Conservation (phyloP, 2,797 vertebrate species). For the Darevskia mixta region DNA sequence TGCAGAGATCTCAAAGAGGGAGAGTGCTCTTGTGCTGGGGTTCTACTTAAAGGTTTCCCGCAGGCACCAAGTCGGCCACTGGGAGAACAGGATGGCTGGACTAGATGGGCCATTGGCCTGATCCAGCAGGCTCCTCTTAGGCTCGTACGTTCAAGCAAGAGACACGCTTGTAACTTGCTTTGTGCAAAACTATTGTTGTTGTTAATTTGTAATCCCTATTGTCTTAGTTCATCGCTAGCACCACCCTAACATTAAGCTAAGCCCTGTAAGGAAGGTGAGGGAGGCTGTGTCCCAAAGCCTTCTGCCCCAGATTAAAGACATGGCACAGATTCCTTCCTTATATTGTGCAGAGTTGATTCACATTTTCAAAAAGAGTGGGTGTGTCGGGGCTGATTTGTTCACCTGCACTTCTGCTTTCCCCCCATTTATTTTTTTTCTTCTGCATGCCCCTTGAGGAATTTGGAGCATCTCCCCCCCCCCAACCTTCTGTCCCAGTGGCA, state of each 20-base stretch:
- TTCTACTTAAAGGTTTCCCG: no score
- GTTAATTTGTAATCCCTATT: not conserved
- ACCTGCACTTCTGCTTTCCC: not conserved
- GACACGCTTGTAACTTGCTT: not conserved
- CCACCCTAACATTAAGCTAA: not conserved
- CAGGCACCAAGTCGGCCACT: no score
- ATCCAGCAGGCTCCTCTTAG: no score
- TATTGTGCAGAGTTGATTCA: not conserved
- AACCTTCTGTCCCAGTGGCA: no score
- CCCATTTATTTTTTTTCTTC: not conserved
- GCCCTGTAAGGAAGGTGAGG: not conserved
- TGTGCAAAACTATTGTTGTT: not conserved
- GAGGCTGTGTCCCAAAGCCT: not conserved
- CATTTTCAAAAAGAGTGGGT: not conserved
- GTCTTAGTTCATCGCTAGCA: not conserved
- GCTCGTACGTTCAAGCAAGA: not conserved
- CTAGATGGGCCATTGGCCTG: no score
- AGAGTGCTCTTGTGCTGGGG: no score
- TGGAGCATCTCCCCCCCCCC: not conserved
- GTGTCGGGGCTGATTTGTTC: not conserved
- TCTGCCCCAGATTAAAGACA: not conserved
- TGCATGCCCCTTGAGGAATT: no score
- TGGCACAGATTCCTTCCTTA: not conserved
- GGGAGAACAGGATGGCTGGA: no score
- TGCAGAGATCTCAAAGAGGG: no score